Percentiles rank a stretch among this genome's conserved stretches.
These are phyloP conservation scores for Aythya baeri DNA, from an alignment of 2,113 vertebrate species.

Conservation along the genomic window DNA sequence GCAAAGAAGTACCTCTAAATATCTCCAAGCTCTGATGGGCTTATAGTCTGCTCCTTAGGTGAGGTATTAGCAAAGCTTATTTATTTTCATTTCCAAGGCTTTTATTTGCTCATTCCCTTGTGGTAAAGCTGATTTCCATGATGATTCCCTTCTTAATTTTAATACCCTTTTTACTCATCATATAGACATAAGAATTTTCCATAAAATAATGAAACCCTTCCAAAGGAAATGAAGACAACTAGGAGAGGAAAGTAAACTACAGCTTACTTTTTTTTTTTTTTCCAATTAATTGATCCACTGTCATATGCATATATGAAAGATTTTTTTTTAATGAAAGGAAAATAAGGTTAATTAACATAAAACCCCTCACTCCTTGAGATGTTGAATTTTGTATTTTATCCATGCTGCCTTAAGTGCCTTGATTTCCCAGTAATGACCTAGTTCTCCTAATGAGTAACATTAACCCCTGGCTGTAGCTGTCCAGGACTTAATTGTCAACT, in stretches of 20 bases:
- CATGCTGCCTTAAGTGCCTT: slow-evolving; percentile 97
- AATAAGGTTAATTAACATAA: slow-evolving; percentile 99
- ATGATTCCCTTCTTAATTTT: slow-evolving; percentile 99
- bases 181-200: slow-evolving; percentile 93
- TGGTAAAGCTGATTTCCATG: slow-evolving; percentile 97
- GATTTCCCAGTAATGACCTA: slow-evolving; percentile 99
- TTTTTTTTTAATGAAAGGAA: slow-evolving; percentile 88
- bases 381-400: slow-evolving; percentile 93
- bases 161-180: slow-evolving; percentile 99
- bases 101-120: slow-evolving; percentile 95
- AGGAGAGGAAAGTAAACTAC: slow-evolving; percentile 90
- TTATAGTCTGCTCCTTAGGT: slow-evolving; percentile 91
- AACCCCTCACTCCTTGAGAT: slow-evolving; percentile 91
- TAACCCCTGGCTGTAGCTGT: slow-evolving; percentile 99
- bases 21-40: slow-evolving; percentile 82
- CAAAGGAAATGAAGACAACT: slow-evolving; percentile 88
- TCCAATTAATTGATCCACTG: slow-evolving; percentile 97
- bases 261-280: slow-evolving; percentile 74
- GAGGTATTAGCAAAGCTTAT: slow-evolving; percentile 99
- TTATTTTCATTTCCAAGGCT: slow-evolving; percentile 98
- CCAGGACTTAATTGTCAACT: slow-evolving; percentile 99
- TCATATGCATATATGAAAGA: slow-evolving; percentile 93
- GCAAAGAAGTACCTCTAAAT: slow-evolving; percentile 84
- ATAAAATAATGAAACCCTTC: slow-evolving; percentile 91
- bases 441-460: slow-evolving; percentile 99